Conservation (phyloP, 2,888 invertebrate genomes). For the Agrochola circellaris region DNA sequence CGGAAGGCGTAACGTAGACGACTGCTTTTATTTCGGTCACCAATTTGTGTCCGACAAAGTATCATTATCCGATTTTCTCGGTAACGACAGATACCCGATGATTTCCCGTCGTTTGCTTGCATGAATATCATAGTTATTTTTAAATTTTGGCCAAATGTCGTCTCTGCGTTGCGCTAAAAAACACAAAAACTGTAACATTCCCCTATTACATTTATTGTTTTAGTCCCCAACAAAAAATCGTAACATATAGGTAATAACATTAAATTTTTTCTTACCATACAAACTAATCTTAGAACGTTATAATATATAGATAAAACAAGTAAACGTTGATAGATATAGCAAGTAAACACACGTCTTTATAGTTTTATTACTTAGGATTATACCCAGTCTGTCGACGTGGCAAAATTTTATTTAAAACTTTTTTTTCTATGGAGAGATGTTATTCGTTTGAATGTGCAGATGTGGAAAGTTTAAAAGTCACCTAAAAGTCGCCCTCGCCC, state of each 20-base stretch:
- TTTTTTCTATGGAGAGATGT: neutral
- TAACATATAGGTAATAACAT: neutral
- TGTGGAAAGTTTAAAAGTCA: neutral
- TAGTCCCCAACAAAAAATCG: neutral
- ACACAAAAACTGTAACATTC: neutral
- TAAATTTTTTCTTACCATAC: neutral
- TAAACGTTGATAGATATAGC: slow-evolving; percentile 30
- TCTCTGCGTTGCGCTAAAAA: neutral
- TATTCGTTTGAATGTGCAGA: neutral
- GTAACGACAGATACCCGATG: no score
- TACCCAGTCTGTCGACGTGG: slow-evolving; percentile 11
- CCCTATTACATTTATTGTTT: neutral
- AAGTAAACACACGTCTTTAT: slow-evolving; percentile 33
- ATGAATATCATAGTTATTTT: neutral
- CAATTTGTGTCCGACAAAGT: neutral
- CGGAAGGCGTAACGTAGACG: neutral
- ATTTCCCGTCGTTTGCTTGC: no score
- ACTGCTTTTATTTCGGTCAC: neutral
- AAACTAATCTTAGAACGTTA: neutral
- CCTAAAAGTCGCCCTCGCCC: neutral
- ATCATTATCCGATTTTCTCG: no score
- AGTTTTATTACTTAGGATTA: slow-evolving; percentile 43
- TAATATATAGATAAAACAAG: slow-evolving; percentile 23
- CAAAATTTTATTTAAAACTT: neutral
- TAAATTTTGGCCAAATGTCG: neutral